phyloP scores from a whole-genome alignment of 1,140 invertebrate genomes.

The Leptinotarsa defecta region DNA sequence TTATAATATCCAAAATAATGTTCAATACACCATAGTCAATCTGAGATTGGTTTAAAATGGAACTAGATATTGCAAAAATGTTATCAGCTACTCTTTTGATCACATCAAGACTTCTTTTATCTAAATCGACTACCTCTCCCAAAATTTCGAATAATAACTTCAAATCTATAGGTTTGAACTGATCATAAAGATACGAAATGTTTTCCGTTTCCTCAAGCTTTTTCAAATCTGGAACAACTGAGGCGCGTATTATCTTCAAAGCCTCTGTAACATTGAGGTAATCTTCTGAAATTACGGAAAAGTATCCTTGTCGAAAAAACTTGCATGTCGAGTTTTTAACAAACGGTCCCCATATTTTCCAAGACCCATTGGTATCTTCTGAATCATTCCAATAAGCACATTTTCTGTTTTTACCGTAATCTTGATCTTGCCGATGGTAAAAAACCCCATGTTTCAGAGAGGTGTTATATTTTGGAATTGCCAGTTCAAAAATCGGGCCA shows the following conservation, averaged over 20 bases:
- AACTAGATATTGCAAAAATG: not conserved
- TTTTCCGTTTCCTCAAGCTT: not conserved
- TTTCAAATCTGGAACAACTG: not conserved
- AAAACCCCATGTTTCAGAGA: not conserved
- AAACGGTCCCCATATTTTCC: not conserved
- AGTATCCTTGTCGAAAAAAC: constrained; percentile 8
- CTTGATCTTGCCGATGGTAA: not conserved
- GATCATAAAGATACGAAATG: not conserved
- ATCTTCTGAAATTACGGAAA: not conserved
- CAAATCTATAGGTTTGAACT: not conserved
- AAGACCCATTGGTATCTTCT: not conserved
- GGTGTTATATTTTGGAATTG: not conserved
- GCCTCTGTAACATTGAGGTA: not conserved
- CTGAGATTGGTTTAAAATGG: not conserved
- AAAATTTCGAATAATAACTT: not conserved
- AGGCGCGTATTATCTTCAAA: not conserved
- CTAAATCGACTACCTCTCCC: not conserved
- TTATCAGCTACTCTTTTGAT: not conserved
- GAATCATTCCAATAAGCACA: not conserved
- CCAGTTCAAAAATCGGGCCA: not conserved
- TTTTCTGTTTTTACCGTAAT: not conserved
- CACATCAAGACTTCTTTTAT: not conserved
- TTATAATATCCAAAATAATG: not conserved
- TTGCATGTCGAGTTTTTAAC: not conserved
- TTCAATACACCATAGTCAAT: too few relatives aligned